Evolutionary conservation across 2,113 vertebrate genomes (phyloP).

Genomic region (Malurus elegans): DNA sequence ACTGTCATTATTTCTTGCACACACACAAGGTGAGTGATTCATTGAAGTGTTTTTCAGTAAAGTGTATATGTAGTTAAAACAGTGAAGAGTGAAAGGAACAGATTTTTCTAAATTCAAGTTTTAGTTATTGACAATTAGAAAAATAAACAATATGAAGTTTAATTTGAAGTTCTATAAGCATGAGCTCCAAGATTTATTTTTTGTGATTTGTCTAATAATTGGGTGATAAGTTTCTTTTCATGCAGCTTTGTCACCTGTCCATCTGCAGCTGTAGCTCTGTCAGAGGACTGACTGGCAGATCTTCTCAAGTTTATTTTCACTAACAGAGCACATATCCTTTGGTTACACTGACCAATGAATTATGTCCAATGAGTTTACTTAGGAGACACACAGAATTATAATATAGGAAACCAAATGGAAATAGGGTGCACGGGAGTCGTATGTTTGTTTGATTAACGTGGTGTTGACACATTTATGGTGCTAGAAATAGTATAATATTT

Average conservation of each 20-base stretch:
- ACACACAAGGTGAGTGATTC: conserved; percentile 81
- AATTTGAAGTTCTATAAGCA: neutral
- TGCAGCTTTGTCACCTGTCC: neutral
- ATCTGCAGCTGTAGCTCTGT: neutral
- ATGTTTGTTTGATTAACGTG: neutral
- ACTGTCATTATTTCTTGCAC: conserved; percentile 80
- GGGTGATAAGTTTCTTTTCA: neutral
- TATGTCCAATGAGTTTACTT: neutral
- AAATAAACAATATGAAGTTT: neutral
- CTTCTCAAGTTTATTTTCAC: neutral
- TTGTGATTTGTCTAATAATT: neutral
- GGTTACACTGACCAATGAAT: neutral
- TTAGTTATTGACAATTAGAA: neutral
- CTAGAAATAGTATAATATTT: neutral
- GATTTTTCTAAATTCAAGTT: neutral
- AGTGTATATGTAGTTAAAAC: neutral
- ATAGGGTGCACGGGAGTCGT: neutral
- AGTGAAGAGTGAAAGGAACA: neutral
- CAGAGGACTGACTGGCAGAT: neutral
- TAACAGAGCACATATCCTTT: neutral
- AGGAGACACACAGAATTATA: neutral
- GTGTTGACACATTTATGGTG: neutral
- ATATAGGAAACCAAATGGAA: neutral
- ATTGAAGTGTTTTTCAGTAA: neutral
- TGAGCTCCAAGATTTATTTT: neutral